Conservation (phyloP, 2,113 vertebrate genomes). For the Callipepla californica region DNA sequence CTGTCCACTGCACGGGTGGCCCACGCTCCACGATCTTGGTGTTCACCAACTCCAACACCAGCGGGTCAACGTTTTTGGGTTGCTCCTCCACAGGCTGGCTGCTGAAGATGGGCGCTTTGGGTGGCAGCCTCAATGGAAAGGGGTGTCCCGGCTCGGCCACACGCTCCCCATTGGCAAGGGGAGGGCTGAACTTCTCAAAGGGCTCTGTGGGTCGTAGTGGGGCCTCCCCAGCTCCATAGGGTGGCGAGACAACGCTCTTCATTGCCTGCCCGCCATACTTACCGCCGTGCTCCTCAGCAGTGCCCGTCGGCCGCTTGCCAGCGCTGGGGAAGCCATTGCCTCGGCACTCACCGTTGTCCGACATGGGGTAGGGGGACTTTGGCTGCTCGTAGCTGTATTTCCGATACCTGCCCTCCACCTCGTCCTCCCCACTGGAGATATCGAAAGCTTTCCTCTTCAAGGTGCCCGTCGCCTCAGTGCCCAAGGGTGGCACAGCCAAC, state of each 20-base stretch:
- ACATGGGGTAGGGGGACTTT: constrained; percentile 84
- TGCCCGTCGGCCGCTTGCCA: constrained; percentile 76
- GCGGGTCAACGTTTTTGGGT: constrained; percentile 84
- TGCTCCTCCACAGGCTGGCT: constrained; percentile 75
- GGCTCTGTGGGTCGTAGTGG: constrained; percentile 53
- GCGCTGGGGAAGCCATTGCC: constrained; percentile 85
- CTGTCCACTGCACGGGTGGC: constrained; percentile 89
- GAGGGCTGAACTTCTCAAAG: constrained; percentile 86
- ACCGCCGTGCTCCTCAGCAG: constrained; percentile 61
- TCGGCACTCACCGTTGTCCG: constrained; percentile 86
- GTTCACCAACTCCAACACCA: constrained; percentile 87
- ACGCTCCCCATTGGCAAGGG: constrained; percentile 82
- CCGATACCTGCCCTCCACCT: constrained; percentile 85
- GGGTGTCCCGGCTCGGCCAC: constrained; percentile 8
- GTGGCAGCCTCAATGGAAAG: constrained; percentile 40
- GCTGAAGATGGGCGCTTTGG: constrained; percentile 74
- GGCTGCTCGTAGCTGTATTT: constrained; percentile 90
- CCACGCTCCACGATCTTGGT: constrained; percentile 89
- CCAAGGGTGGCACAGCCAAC: constrained; percentile 46
- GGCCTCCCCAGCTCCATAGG: constrained; percentile 80
- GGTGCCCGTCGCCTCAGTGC: constrained; percentile 78
- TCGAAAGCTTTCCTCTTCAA: constrained; percentile 94
- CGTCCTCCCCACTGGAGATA: constrained; percentile 79
- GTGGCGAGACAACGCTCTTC: constrained; percentile 85
- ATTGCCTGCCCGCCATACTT: constrained; percentile 78